phyloP scores from a whole-genome alignment of 1,140 invertebrate species.

The Prorops nasuta region DNA sequence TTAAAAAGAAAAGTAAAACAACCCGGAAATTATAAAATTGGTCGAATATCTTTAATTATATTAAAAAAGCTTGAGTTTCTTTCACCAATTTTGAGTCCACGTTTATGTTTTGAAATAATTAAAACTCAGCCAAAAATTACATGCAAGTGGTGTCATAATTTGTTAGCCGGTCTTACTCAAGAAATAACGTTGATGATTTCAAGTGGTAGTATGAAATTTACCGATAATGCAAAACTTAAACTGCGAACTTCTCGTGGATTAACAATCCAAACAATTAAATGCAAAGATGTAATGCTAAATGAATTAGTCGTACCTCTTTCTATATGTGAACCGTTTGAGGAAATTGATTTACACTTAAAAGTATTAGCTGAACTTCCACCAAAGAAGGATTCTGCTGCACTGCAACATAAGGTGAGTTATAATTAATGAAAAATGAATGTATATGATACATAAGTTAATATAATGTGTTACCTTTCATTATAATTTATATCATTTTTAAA shows the following conservation, averaged over 20 bases:
- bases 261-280: slow-evolving; percentile 44
- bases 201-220: slow-evolving; percentile 66
- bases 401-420: slow-evolving; percentile 68
- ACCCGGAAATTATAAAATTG: slow-evolving; percentile 62
- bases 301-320: slow-evolving; percentile 65
- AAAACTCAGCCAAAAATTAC: slow-evolving; percentile 58
- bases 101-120: slow-evolving; percentile 58
- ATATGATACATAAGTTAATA: slow-evolving; percentile 9
- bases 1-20: slow-evolving; percentile 62
- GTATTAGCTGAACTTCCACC: slow-evolving; percentile 73
- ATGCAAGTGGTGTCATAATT: slow-evolving; percentile 58
- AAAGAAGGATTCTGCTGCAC: slow-evolving; percentile 63
- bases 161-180: slow-evolving; percentile 71
- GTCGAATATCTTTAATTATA: slow-evolving; percentile 62
- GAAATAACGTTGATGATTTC: slow-evolving; percentile 66
- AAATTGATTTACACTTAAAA: slow-evolving; percentile 61
- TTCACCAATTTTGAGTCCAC: slow-evolving; percentile 51
- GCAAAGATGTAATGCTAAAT: slow-evolving; percentile 53
- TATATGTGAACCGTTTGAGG: slow-evolving; percentile 69
- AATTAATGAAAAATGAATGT: slow-evolving; percentile 4
- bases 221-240: slow-evolving; percentile 56
- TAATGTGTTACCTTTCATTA: slow-evolving; percentile 1
- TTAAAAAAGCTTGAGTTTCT: slow-evolving; percentile 58
- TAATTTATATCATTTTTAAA: slow-evolving; percentile 7
- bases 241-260: slow-evolving; percentile 62